phyloP scores from a whole-genome alignment of 37 sponge, comb jelly and placozoan genomes.

The Halichondria panicea region DNA sequence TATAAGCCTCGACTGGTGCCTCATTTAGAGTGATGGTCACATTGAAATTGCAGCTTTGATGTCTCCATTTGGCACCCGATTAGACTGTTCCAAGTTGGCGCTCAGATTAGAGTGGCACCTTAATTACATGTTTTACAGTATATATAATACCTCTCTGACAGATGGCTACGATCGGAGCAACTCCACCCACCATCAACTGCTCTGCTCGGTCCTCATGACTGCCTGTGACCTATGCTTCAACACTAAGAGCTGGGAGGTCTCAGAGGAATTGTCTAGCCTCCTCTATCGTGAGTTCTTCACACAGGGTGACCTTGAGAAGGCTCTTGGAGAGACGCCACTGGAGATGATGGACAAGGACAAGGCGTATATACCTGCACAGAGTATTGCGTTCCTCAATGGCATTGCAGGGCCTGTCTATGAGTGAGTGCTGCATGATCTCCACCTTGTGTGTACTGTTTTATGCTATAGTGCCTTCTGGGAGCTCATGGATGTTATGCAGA shows the following conservation, averaged over 20 bases:
- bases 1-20: no score
- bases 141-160: slow-evolving; percentile 25
- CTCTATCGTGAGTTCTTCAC: slow-evolving; percentile 83
- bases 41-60: no score
- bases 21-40: no score
- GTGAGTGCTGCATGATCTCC: no score
- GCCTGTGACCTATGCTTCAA: slow-evolving; percentile 64
- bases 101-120: no score
- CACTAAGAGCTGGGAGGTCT: slow-evolving; percentile 65
- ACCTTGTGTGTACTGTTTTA: neutral
- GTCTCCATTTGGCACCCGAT: no score
- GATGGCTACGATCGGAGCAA: slow-evolving; percentile 58
- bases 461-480: no score
- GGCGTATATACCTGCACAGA: slow-evolving; percentile 84
- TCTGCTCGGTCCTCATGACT: slow-evolving; percentile 78
- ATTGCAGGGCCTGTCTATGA: slow-evolving; percentile 80
- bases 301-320: slow-evolving; percentile 87
- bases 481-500: no score
- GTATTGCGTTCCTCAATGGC: slow-evolving; percentile 64
- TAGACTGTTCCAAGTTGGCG: no score
- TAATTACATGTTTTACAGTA: no score
- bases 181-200: slow-evolving; percentile 57
- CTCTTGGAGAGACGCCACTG: slow-evolving; percentile 63
- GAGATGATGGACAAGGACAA: slow-evolving; percentile 89
- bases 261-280: slow-evolving; percentile 28